Base-by-base conservation (phyloP, 2,888 invertebrate genomes). In the Netelia melanura region DNA sequence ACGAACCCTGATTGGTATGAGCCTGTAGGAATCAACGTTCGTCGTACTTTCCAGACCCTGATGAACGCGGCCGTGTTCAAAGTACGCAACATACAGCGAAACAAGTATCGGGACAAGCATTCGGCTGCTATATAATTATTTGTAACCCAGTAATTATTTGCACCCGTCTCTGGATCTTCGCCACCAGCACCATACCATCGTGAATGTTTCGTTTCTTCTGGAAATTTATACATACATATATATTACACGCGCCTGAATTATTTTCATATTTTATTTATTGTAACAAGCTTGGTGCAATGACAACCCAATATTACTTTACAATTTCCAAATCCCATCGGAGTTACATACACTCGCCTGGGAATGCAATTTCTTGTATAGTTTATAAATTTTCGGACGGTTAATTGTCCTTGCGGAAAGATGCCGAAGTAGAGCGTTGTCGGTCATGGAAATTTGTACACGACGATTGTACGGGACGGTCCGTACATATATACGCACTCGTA, bases 51-150 rank as follows among this genome's bases (percentile, higher is more conserved):
- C 30, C 95, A 98, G 98, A 97, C 97, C 90, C 94, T 97, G 87
- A 95, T 97, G 91, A 98, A 98, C 94, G 97, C 97, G 78, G 98
- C 98, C 23, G 97, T 98, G 84, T 97, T 97, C 94, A 99, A 99
- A 94, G 98, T 98, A 67, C 96, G 98, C 86, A 98, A 98, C 61
- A 96, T 98, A 87, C 96, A 97, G 1, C 96, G 98, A 89, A 97
- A 97, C 90, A 98, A 98, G 94, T 97, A 97, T 94, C 95, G 99
- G 83, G 98, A 98, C 94, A 98, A 98, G 94, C 96, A 98, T 89
- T 97, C 97, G 87, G 97, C 96, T 85, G 96, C 96, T 86, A 95
- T 97, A 90, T 94, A 68, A 67, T 61, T 56, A 58, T 38, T 96
- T 86, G 95, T 97, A 90, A 94, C 95, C 86, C 90, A 90, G 76